phyloP scores from a whole-genome alignment of 2,113 vertebrate genomes.

The Procapra przewalskii region DNA sequence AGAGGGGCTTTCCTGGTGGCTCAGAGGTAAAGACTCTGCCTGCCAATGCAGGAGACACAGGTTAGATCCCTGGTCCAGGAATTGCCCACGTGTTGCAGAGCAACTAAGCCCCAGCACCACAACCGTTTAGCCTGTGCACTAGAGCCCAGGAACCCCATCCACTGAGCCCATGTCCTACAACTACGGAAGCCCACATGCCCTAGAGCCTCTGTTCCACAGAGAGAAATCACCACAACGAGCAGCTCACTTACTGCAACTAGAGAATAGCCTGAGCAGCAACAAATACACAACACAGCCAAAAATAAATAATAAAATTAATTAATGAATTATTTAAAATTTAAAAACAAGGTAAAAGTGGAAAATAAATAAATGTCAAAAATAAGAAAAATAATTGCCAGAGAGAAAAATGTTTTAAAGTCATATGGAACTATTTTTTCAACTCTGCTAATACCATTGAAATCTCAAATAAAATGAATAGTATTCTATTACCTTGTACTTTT shows the following conservation, averaged over 20 bases:
- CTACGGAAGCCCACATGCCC: not conserved
- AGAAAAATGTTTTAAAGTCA: not conserved
- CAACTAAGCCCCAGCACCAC: not conserved
- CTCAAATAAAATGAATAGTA: not conserved
- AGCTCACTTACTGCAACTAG: not conserved
- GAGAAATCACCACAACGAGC: not conserved
- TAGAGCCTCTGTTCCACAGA: not conserved
- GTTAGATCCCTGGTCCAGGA: not conserved
- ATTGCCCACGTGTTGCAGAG: not conserved
- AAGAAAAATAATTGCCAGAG: not conserved
- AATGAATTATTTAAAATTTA: not conserved
- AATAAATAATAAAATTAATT: not conserved
- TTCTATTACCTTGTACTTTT: not conserved
- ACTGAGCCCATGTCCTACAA: not conserved
- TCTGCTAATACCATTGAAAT: not conserved
- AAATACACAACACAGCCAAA: not conserved
- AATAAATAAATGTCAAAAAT: not conserved
- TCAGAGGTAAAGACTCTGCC: not conserved
- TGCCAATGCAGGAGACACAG: not conserved
- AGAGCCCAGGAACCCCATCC: not conserved
- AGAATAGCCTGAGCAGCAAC: not conserved
- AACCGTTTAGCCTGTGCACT: not conserved
- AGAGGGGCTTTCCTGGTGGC: not conserved
- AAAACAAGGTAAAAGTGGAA: not conserved
- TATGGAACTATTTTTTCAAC: not conserved